Evolutionary conservation across 2,113 vertebrate genomes (phyloP), one percentile per base, ranked within the genome.

Genomic region (Chrysochloris asiatica): DNA sequence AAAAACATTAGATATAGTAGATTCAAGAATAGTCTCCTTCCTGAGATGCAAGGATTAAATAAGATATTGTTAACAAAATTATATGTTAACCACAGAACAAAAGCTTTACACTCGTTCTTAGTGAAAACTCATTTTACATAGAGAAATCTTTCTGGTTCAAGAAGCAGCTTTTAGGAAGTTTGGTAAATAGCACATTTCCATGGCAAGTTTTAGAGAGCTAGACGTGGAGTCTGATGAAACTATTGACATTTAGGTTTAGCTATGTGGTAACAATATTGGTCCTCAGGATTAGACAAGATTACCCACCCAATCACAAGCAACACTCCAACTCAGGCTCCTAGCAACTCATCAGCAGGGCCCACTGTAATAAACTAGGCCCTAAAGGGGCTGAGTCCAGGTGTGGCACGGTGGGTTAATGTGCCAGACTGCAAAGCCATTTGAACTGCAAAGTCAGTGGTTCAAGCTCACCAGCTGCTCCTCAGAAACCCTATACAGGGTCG

Each of bases 1-100:
- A 19, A 91, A 81, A 82, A 2, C 16, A 10, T 75, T 69, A 90
- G 38, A 73, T 77, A 30, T 59, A 52, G 65, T 91, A 48, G 38
- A 33, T 38, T 83, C 59, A 30, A 6, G 24, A 28, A 47, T 14
- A 61, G 16, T 63, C 16, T 86, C 38, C 21, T 65, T 80, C 24
- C 54, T 86, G 50, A 26, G 12, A 21, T 75, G 2, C 38, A 85
- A 91, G 50, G n/a, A 75, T 48, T 56, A 85, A 84, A 38, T 81
- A 61, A 92, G 81, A 84, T 82, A 79, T 33, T 78, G 9, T 80
- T 48, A 73, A 12, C 43, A 77, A 73, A 88, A 52, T 79, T 28
- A 41, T 50, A n/a, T 24, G 22, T 67, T 50, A 77, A 82, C 30
- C 52, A 33, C 38, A 80, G 59, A 89, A 59, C 65, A 33, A 28